These are phyloP conservation scores for Phenganax subtilis DNA, from an alignment of 92 coral and sea anemone species.

Conservation along the genomic window DNA sequence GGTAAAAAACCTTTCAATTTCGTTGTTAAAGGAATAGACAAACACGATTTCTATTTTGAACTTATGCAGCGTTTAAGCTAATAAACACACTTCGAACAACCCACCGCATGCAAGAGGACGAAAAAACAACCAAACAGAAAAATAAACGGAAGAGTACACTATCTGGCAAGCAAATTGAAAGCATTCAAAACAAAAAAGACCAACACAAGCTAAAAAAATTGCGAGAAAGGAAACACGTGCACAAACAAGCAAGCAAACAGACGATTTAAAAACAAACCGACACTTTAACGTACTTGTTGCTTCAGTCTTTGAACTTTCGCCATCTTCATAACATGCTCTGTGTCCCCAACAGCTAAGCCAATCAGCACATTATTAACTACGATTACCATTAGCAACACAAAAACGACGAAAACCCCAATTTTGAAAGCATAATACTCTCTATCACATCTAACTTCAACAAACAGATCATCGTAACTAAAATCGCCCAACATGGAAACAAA, in stretches of 20 bases:
- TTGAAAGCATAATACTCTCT: constrained; percentile 1
- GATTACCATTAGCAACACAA: constrained; percentile 11
- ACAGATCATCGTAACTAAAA: constrained; percentile 11
- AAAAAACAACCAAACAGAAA: no score
- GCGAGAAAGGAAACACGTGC: no score
- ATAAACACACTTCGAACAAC: no score
- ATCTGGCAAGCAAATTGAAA: no score
- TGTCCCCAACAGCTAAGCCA: constrained; percentile 34
- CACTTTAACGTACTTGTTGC: background rate
- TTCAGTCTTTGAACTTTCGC: constrained; percentile 15
- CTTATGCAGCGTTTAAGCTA: no score
- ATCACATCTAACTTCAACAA: constrained; percentile 9
- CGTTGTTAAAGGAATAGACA: no score
- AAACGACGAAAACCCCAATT: background rate
- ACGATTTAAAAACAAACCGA: background rate
- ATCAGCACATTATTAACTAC: constrained; percentile 24
- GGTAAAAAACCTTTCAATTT: no score
- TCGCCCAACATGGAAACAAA: constrained; percentile 25
- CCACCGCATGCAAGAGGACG: no score
- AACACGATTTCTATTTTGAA: no score
- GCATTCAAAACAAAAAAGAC: no score
- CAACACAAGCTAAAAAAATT: no score
- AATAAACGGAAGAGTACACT: no score
- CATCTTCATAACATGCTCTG: constrained; percentile 11
- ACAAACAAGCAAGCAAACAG: background rate